A percentile compares a stretch with the other conserved stretches of the same genome.
These are phyloP conservation scores for Parapsyche elsis DNA, from an alignment of 1,140 invertebrate genomes.

Conservation along the genomic window DNA sequence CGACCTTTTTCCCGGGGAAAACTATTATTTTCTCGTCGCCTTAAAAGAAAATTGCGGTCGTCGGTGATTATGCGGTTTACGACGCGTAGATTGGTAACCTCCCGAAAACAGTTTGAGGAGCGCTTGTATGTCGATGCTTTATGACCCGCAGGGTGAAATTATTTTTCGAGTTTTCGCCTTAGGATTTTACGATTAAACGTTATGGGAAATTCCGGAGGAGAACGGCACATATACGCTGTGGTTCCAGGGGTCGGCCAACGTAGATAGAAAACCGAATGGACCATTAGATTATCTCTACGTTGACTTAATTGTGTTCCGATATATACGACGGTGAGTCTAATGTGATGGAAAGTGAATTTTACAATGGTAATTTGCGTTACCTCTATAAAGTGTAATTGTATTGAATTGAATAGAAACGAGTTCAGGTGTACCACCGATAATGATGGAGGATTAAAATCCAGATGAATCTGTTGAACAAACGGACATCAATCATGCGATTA, in stretches of 20 bases:
- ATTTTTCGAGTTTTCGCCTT: constrained; percentile 11
- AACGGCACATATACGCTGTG: too few relatives aligned
- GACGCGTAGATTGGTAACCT: constrained; percentile 5
- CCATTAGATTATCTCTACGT: too few relatives aligned
- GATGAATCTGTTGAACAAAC: neutral
- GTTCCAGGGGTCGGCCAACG: neutral
- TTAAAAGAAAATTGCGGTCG: neutral
- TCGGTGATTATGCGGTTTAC: neutral
- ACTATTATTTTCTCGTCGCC: neutral
- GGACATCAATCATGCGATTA: neutral
- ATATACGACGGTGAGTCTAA: too few relatives aligned
- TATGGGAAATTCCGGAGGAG: too few relatives aligned
- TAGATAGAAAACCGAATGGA: too few relatives aligned
- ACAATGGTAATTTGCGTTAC: too few relatives aligned
- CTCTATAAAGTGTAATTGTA: too few relatives aligned
- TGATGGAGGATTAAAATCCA: too few relatives aligned
- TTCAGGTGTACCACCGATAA: too few relatives aligned
- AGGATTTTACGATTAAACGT: neutral
- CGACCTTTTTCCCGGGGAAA: neutral
- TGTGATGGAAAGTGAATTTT: too few relatives aligned
- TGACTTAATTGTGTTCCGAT: too few relatives aligned
- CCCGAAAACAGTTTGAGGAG: neutral
- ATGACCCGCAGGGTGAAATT: neutral
- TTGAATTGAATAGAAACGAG: too few relatives aligned
- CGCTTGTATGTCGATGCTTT: neutral